Evolutionary conservation across 2,797 vertebrate genomes (phyloP).

Genomic region (Halcyon badia): DNA sequence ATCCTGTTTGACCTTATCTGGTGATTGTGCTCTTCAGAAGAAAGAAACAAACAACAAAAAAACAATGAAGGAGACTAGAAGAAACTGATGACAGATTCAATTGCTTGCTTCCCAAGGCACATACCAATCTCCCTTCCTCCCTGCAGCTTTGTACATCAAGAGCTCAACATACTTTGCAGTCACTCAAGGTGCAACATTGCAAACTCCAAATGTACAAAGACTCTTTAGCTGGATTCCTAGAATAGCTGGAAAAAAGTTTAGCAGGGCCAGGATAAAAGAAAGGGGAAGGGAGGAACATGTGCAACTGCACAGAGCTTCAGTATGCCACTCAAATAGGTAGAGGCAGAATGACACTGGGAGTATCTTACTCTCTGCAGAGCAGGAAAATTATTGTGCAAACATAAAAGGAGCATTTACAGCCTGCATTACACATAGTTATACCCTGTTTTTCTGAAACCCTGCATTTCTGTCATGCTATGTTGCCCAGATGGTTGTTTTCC

Average conservation of each 20-base stretch:
- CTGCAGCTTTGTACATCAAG: neutral
- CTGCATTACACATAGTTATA: rapidly evolving
- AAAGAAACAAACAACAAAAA: neutral
- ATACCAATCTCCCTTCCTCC: neutral
- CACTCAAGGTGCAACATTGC: neutral
- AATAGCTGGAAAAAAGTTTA: neutral
- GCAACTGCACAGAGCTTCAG: neutral
- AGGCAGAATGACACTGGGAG: neutral
- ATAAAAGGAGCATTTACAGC: neutral
- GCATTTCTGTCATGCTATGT: neutral
- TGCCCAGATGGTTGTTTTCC: neutral
- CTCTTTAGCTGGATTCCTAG: neutral
- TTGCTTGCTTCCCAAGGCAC: neutral
- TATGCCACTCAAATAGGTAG: rapidly evolving
- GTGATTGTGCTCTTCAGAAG: neutral
- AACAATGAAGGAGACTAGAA: neutral
- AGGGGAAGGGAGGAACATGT: rapidly evolving
- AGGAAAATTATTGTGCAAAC: neutral
- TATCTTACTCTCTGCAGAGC: neutral
- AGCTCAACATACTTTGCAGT: neutral
- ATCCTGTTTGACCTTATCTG: neutral
- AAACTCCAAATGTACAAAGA: neutral
- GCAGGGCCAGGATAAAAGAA: neutral
- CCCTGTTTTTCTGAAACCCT: neutral
- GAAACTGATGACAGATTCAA: neutral